These are phyloP conservation scores for Catamblyrhynchus diadema DNA, from an alignment of 2,797 vertebrate genomes.

Conservation along the genomic window DNA sequence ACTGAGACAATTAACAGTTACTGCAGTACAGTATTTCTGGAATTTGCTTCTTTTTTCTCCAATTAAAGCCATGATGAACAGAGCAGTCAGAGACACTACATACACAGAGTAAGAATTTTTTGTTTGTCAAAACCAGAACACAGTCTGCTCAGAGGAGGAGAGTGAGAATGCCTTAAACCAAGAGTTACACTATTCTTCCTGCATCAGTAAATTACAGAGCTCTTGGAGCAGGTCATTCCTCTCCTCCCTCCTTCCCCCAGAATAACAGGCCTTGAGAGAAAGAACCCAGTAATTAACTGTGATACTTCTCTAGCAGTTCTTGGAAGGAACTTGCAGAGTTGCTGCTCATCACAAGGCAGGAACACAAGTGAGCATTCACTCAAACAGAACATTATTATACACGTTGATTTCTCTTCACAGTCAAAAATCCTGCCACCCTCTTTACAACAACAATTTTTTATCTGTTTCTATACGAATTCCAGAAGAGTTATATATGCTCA, in stretches of 20 bases:
- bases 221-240: background rate
- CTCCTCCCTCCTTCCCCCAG: background rate
- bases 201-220: background rate
- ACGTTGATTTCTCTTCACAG: background rate
- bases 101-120: background rate
- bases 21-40: background rate
- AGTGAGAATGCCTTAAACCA: background rate
- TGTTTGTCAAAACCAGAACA: background rate
- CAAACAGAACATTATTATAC: background rate
- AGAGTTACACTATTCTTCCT: background rate
- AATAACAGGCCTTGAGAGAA: background rate
- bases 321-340: background rate
- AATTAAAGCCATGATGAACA: background rate
- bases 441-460: background rate
- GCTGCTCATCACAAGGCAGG: background rate
- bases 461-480: background rate
- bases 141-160: background rate
- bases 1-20: background rate
- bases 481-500: background rate
- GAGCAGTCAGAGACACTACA: background rate
- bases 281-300: background rate
- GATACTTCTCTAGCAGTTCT: background rate
- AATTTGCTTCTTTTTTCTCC: background rate
- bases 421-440: background rate
- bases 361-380: background rate